phyloP scores from a whole-genome alignment of 2,113 vertebrate species.

The Eulemur macaco region DNA sequence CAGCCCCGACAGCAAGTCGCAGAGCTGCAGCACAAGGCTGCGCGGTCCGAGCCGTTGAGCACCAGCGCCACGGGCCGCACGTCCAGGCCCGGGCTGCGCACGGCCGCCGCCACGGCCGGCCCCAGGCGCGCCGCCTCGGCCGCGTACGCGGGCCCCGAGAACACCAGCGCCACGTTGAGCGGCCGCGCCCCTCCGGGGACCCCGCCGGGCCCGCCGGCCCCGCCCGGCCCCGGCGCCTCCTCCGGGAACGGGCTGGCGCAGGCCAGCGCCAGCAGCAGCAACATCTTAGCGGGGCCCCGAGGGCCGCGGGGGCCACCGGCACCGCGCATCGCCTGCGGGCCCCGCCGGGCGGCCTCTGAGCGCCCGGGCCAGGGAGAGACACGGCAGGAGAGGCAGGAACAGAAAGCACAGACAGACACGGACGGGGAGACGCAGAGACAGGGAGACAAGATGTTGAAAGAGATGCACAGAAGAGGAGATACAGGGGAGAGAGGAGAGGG shows the following conservation, averaged over 20 bases:
- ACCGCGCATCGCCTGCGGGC: constrained; percentile 77
- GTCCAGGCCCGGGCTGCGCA: constrained; percentile 88
- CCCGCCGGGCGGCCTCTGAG: constrained; percentile 76
- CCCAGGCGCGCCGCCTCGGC: constrained; percentile 87
- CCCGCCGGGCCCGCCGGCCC: constrained; percentile 87
- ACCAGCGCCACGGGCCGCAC: constrained; percentile 94
- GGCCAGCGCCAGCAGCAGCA: constrained; percentile 91
- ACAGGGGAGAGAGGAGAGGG: constrained; percentile 46
- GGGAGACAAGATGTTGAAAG: not conserved
- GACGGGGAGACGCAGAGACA: not conserved
- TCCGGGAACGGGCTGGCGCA: constrained; percentile 79
- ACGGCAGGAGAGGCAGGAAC: not conserved
- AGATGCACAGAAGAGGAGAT: constrained; percentile 62
- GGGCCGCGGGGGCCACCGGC: constrained; percentile 76
- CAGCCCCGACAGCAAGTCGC: constrained; percentile 93
- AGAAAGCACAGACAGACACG: not conserved
- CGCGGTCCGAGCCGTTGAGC: constrained; percentile 95
- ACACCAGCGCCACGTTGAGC: constrained; percentile 86
- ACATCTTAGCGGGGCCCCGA: constrained; percentile 81
- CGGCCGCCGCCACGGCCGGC: constrained; percentile 84
- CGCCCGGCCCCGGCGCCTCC: constrained; percentile 87
- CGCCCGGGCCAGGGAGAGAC: not conserved
- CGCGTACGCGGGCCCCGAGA: constrained; percentile 90
- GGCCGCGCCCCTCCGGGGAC: constrained; percentile 85
- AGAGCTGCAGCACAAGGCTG: constrained; percentile 94